Conservation (phyloP, 2,113 vertebrate species). For the Coptodon bakossiorum region DNA sequence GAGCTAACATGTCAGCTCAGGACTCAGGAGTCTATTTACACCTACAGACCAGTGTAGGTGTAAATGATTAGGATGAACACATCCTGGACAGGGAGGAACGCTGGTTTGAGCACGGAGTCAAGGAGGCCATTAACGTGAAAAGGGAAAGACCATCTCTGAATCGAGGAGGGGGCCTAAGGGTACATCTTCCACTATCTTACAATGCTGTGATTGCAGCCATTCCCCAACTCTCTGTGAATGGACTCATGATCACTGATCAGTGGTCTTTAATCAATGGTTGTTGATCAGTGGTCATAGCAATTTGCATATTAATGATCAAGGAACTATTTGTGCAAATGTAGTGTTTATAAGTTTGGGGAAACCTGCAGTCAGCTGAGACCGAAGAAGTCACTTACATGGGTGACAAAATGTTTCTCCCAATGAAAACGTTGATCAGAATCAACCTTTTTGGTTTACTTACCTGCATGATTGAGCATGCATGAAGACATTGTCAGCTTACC, state of each 20-base stretch:
- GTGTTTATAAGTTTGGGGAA: background rate
- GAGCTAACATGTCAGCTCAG: background rate
- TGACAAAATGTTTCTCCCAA: background rate
- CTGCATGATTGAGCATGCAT: background rate
- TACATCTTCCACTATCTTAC: accelerated
- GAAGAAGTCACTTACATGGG: background rate
- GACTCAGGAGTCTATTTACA: background rate
- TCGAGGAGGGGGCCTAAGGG: background rate
- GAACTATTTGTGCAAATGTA: background rate
- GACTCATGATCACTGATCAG: accelerated
- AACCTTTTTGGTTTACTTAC: background rate
- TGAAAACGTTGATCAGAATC: background rate
- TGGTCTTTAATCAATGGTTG: background rate
- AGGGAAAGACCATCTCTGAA: background rate
- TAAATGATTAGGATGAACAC: background rate
- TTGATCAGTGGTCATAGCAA: background rate
- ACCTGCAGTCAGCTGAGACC: background rate
- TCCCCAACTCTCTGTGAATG: background rate
- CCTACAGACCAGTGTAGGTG: accelerated
- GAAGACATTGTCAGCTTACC: background rate
- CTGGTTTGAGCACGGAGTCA: accelerated
- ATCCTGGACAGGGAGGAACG: accelerated
- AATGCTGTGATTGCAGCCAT: background rate
- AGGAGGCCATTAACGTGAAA: background rate
- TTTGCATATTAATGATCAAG: background rate